Base-by-base conservation (phyloP, 2,797 vertebrate genomes). In the Nyctalus aviator region DNA sequence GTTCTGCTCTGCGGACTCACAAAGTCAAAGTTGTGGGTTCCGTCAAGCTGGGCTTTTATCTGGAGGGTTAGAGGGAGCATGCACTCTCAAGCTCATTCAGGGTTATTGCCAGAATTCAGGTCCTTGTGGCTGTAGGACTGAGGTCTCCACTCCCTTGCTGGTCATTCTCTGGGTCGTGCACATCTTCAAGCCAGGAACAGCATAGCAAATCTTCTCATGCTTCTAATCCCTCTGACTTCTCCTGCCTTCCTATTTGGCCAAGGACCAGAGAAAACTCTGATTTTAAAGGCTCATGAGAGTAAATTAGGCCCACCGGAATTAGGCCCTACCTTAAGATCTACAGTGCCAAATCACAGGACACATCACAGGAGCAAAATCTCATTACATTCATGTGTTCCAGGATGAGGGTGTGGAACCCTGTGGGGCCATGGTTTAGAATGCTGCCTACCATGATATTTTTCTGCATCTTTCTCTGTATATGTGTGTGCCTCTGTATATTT, bases 21-120 rank as follows among this genome's bases (percentile, higher is more conserved):
- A 93, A 91, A 75, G 69, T 37, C 84, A 91, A 91, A 89, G 92
- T 64, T 57, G 66, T 93, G 66, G 44, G 75, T 21, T 77, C 86
- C 62, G 69, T 57, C 76, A 68, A 35, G 30, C 32, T 82, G 35
- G 30, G 48, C 53, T 88, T 68, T 90, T n/a, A 64, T 53, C 48
- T 55, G 35, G 13, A 90, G 35, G 44, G 21, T 68, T 75, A 30
- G 4, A 9, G 62, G 37, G 48, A 73, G 48, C 88, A 83, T 32
- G n/a, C 23, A 35, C 68, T 84, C 53, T 68, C 48, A 72, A 57
- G 57, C 21, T 62, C 8, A 3, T 48, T 55, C 37, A 25, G 14
- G 14, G 14, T 32, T 35, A 37, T 64, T 41, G 46, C 5, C 35
- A 79, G 83, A 89, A 84, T 32, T 75, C 9, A 88, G 73, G 27